Conservation (phyloP, 2,888 invertebrate genomes). For the Cheilosia pagana region DNA sequence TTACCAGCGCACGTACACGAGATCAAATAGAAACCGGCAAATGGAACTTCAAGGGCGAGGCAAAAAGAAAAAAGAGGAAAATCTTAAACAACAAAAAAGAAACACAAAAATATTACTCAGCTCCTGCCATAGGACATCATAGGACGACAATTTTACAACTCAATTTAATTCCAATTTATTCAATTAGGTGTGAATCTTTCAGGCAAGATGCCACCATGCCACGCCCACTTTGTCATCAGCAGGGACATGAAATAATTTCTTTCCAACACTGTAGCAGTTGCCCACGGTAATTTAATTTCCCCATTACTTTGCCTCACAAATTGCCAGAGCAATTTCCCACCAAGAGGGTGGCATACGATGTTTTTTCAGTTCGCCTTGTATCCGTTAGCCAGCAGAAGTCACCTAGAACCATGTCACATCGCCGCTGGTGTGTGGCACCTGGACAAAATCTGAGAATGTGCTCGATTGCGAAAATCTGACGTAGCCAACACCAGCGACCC, state of each 20-base stretch:
- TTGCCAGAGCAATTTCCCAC: slow-evolving; percentile 62
- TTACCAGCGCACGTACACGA: slow-evolving; percentile 41
- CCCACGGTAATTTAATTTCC: slow-evolving; percentile 67
- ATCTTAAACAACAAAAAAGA: neutral
- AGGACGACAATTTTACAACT: slow-evolving; percentile 63
- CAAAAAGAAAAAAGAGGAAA: neutral
- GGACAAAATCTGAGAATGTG: slow-evolving; percentile 44
- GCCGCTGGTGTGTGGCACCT: slow-evolving; percentile 3
- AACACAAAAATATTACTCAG: neutral
- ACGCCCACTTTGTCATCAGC: slow-evolving; percentile 19
- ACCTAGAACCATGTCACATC: neutral
- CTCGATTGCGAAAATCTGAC: slow-evolving; percentile 17
- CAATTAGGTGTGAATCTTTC: slow-evolving; percentile 73
- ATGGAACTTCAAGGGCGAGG: slow-evolving; percentile 45
- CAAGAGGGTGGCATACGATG: slow-evolving; percentile 16
- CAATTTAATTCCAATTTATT: slow-evolving; percentile 74
- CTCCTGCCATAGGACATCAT: slow-evolving; percentile 12
- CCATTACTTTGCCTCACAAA: slow-evolving; percentile 69
- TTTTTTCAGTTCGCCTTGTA: neutral
- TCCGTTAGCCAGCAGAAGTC: slow-evolving; percentile 22
- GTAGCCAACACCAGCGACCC: slow-evolving; percentile 1
- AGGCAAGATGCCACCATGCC: slow-evolving; percentile 24
- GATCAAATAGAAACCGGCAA: slow-evolving; percentile 65
- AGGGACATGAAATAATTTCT: slow-evolving; percentile 18
- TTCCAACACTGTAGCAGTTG: neutral